Evolutionary conservation across 2,113 vertebrate genomes (phyloP).

Genomic region (Protobothrops flavoviridis): DNA sequence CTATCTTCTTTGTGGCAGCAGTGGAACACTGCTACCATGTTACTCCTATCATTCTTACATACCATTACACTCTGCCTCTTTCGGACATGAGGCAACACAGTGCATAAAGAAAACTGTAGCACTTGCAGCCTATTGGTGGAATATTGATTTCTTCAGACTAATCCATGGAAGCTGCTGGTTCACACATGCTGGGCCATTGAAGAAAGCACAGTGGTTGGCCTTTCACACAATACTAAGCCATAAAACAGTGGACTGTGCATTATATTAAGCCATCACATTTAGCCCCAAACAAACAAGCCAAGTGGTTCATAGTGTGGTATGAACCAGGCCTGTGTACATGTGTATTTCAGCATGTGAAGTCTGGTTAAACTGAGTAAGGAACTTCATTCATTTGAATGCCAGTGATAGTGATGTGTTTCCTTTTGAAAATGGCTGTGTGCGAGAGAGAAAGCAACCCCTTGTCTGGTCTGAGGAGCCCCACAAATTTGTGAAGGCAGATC

Average conservation of each 20-base stretch:
- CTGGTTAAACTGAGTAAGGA: not conserved
- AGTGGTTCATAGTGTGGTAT: not conserved
- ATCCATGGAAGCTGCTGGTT: not conserved
- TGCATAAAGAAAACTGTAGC: not conserved
- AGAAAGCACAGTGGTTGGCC: not conserved
- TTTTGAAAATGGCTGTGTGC: not conserved
- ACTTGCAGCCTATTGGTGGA: not conserved
- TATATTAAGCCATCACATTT: not conserved
- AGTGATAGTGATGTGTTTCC: not conserved
- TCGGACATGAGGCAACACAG: not conserved
- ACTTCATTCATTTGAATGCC: not conserved
- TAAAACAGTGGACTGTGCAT: not conserved
- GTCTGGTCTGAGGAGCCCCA: not conserved
- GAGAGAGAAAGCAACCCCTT: not conserved
- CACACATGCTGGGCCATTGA: not conserved
- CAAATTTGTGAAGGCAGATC: not conserved
- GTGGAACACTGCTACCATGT: not conserved
- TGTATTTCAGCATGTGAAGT: not conserved
- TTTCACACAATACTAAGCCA: not conserved
- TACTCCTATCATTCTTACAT: not conserved
- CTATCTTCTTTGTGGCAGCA: not conserved
- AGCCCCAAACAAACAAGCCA: not conserved
- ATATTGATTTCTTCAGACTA: not conserved
- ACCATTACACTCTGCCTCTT: not conserved
- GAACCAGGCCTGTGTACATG: not conserved